A percentile compares a stretch with the other conserved stretches of the same genome.
These are phyloP conservation scores for Bombylius major DNA, from an alignment of 2,888 invertebrate genomes.

Conservation along the genomic window DNA sequence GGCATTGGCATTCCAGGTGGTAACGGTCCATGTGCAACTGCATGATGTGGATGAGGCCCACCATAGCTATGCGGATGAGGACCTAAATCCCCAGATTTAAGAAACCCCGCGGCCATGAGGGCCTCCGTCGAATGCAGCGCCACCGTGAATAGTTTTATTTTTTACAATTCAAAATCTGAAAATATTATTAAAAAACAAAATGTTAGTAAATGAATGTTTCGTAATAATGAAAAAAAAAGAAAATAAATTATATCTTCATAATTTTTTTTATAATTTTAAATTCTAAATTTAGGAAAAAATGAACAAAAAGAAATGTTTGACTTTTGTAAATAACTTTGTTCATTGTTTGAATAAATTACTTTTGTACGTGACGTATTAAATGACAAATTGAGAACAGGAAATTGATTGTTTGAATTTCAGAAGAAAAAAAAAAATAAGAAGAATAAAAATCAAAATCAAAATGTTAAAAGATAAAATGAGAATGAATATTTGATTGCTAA, in stretches of 20 bases:
- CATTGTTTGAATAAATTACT: no score
- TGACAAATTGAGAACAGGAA: neutral
- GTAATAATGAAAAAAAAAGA: no score
- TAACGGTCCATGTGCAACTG: slow-evolving; percentile 34
- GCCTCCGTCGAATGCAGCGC: slow-evolving; percentile 38
- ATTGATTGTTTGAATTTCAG: neutral
- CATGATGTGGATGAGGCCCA: slow-evolving; percentile 36
- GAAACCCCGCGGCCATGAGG: slow-evolving; percentile 38
- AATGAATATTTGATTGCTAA: no score
- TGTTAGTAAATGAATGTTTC: neutral
- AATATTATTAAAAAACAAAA: neutral
- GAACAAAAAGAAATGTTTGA: no score
- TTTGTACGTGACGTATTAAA: neutral
- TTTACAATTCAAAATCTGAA: slow-evolving; percentile 1
- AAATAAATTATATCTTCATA: no score
- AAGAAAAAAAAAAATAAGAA: no score
- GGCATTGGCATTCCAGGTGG: slow-evolving; percentile 39
- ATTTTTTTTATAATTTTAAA: no score
- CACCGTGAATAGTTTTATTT: slow-evolving; percentile 31
- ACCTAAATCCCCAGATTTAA: slow-evolving; percentile 35
- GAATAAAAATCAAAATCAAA: no score
- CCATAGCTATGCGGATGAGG: slow-evolving; percentile 38
- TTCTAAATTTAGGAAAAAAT: no score
- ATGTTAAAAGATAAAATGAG: no score
- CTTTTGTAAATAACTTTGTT: no score